Evolutionary conservation across 2,888 invertebrate genomes (phyloP).

Genomic region (Leucoma salicis): DNA sequence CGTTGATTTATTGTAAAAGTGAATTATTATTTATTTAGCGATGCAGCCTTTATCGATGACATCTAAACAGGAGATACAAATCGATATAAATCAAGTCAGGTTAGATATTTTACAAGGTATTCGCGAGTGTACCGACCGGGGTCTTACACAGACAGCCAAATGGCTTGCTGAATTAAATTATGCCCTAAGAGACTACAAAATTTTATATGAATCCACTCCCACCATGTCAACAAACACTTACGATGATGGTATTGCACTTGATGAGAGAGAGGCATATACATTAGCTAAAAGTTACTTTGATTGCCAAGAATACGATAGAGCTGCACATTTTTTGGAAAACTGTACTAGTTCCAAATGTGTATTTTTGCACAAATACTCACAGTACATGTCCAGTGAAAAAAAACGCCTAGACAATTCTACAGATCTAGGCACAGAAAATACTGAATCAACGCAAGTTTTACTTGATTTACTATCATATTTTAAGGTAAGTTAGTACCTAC

Average conservation of each 20-base stretch:
- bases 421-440: constrained; percentile 63
- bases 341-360: constrained; percentile 87
- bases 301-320: constrained; percentile 93
- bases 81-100: constrained; percentile 70
- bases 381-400: constrained; percentile 95
- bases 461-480: constrained; percentile 70
- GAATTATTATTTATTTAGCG: no score
- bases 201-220: constrained; percentile 75
- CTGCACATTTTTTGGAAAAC: constrained; percentile 89
- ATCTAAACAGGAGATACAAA: constrained; percentile 64
- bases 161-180: constrained; percentile 94
- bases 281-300: constrained; percentile 95
- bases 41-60: constrained; percentile 62
- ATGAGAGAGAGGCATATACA: constrained; percentile 87
- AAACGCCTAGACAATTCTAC: constrained; percentile 89
- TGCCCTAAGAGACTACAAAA: constrained; percentile 86
- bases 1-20: no score
- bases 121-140: constrained; percentile 89
- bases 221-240: constrained; percentile 30
- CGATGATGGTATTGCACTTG: constrained; percentile 72
- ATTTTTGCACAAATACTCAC: constrained; percentile 93
- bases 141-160: constrained; percentile 90
- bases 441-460: constrained; percentile 69
- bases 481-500: no score
- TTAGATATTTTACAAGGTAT: constrained; percentile 68